Conservation (phyloP, 2,888 invertebrate species). For the Fabriciana adippe region DNA sequence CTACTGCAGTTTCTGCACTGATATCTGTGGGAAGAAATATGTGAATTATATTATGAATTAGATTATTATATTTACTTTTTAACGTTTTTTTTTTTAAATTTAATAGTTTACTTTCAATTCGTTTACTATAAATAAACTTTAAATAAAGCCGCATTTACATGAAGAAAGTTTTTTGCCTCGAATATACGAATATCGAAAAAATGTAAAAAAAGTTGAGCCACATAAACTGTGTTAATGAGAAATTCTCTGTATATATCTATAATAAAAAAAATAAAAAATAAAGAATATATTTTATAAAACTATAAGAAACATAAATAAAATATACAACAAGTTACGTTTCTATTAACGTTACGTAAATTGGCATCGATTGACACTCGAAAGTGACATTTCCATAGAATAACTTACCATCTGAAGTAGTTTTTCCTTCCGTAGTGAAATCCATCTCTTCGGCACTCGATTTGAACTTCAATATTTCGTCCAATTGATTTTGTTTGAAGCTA, state of each 20-base stretch:
- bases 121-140: no score
- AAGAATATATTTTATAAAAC: no score
- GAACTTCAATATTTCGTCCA: constrained; percentile 61
- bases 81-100: not conserved
- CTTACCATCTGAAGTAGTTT: constrained; percentile 58
- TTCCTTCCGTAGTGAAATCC: constrained; percentile 57
- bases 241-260: no score
- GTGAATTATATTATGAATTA: not conserved
- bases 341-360: not conserved
- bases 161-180: no score
- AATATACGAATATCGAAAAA: no score
- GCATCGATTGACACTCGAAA: constrained; percentile 2
- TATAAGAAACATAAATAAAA: not conserved
- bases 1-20: constrained; percentile 71
- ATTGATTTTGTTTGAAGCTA: constrained; percentile 69
- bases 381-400: constrained; percentile 8
- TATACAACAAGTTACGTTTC: not conserved
- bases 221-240: no score
- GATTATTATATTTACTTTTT: not conserved
- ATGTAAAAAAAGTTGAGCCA: no score
- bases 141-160: no score
- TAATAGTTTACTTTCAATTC: not conserved
- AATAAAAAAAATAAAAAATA: no score
- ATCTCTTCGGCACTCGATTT: constrained; percentile 48
- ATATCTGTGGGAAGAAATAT: constrained; percentile 52